These are phyloP conservation scores for Lysandra bellargus DNA, from an alignment of 2,888 invertebrate genomes.

Conservation along the genomic window DNA sequence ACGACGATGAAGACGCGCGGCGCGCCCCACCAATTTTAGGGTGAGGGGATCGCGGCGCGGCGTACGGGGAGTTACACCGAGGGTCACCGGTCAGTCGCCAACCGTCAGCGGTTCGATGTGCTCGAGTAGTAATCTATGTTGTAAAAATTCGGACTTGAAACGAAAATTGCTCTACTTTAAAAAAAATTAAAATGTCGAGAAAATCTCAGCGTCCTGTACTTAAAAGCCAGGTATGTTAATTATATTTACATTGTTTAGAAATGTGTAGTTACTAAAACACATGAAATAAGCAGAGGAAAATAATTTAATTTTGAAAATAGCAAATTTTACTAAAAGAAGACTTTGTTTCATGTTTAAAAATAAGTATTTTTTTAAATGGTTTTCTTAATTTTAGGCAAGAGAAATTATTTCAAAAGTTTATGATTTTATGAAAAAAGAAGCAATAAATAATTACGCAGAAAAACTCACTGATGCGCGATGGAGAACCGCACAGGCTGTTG, in stretches of 20 bases:
- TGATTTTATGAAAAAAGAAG: constrained; percentile 11
- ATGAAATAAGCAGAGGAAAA: constrained; percentile 21
- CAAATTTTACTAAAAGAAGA: constrained; percentile 17
- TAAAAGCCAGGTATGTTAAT: constrained; percentile 9
- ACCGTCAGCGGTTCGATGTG: constrained; percentile 29
- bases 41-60: constrained; percentile 5
- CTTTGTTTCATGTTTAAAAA: constrained; percentile 15
- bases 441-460: constrained; percentile 9
- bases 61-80: background rate
- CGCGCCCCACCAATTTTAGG: too few species aligned
- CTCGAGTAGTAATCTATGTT: constrained; percentile 22
- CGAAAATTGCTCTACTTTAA: too few species aligned
- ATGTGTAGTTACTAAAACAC: background rate
- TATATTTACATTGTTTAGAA: constrained; percentile 1
- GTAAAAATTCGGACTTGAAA: constrained; percentile 23
- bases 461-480: constrained; percentile 24
- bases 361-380: background rate
- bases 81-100: constrained; percentile 10
- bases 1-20: too few species aligned
- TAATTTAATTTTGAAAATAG: constrained; percentile 11
- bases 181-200: too few species aligned
- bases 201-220: background rate
- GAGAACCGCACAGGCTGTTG: constrained; percentile 33
- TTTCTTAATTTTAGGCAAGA: background rate
- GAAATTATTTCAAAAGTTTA: too few species aligned